Percentiles rank a stretch among this genome's conserved stretches.
phyloP scores from a whole-genome alignment of 2,888 invertebrate species.

The Pseudanteris insignis region DNA sequence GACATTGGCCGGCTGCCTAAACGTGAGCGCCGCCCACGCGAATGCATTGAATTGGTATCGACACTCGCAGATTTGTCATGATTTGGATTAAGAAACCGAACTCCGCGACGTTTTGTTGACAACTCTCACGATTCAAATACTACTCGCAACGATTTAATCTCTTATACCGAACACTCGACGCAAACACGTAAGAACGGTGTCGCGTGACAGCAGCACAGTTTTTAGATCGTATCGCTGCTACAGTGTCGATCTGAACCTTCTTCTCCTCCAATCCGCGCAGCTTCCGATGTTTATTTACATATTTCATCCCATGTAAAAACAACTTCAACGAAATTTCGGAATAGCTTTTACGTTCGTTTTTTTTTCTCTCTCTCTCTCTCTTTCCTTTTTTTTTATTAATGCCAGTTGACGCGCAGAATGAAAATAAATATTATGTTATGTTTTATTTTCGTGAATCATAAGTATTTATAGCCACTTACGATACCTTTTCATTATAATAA shows the following conservation, averaged over 20 bases:
- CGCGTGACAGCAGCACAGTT: slow-evolving; percentile 43
- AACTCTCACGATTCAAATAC: slow-evolving; percentile 43
- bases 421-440: slow-evolving; percentile 13
- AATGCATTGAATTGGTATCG: slow-evolving; percentile 37
- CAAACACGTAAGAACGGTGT: slow-evolving; percentile 43
- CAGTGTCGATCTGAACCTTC: slow-evolving; percentile 28
- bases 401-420: slow-evolving; percentile 5
- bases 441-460: slow-evolving; percentile 8
- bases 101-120: slow-evolving; percentile 41
- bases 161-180: slow-evolving; percentile 36
- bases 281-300: slow-evolving; percentile 38
- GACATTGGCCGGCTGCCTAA: slow-evolving; percentile 39
- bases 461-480: slow-evolving; percentile 10
- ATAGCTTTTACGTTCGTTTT: background rate
- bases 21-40: slow-evolving; percentile 35
- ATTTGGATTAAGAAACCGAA: slow-evolving; percentile 45
- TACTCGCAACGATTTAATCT: slow-evolving; percentile 44
- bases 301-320: slow-evolving; percentile 29
- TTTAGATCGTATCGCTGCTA: slow-evolving; percentile 40
- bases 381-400: background rate
- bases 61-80: slow-evolving; percentile 35
- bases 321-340: slow-evolving; percentile 17
- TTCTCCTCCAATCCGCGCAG: slow-evolving; percentile 20
- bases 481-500: background rate
- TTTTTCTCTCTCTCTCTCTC: background rate